Percentiles rank a stretch among this genome's conserved stretches.
phyloP scores from a whole-genome alignment of 2,113 vertebrate species.

The Procapra przewalskii region DNA sequence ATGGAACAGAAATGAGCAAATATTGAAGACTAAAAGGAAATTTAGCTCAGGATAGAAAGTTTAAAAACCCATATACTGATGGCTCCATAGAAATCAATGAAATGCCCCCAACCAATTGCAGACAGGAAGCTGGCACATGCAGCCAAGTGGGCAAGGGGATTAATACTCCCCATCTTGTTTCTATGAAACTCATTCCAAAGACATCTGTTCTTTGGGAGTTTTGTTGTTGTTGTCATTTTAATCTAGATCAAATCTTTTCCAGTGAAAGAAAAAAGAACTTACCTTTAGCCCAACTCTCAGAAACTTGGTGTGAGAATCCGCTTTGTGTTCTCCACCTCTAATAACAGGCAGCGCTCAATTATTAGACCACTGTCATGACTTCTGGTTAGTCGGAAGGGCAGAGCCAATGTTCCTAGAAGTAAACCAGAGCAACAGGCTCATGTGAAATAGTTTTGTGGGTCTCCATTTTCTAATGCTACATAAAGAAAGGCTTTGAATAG shows the following conservation, averaged over 20 bases:
- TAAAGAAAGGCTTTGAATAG: conserved; percentile 68
- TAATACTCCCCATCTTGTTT: not conserved
- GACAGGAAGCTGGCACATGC: not conserved
- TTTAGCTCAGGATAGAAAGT: not conserved
- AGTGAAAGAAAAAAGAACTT: conserved; percentile 8
- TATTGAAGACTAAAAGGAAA: not conserved
- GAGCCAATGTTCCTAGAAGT: conserved; percentile 67
- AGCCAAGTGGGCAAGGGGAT: not conserved
- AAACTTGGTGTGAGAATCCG: conserved; percentile 5
- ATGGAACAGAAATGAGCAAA: not conserved
- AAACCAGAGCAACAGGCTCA: conserved; percentile 52
- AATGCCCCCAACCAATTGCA: not conserved
- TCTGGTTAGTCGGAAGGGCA: conserved; percentile 7
- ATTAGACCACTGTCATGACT: not conserved
- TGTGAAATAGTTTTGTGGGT: conserved; percentile 58
- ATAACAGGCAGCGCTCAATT: conserved; percentile 36
- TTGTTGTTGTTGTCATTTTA: not conserved
- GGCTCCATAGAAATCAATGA: not conserved
- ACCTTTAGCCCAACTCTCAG: not conserved
- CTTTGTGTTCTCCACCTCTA: not conserved
- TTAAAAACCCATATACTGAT: not conserved
- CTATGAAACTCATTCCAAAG: not conserved
- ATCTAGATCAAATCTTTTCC: not conserved
- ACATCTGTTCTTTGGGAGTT: not conserved
- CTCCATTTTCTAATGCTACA: conserved; percentile 49